These are phyloP conservation scores for Periparus ater DNA, from an alignment of 2,797 vertebrate species.

Conservation along the genomic window DNA sequence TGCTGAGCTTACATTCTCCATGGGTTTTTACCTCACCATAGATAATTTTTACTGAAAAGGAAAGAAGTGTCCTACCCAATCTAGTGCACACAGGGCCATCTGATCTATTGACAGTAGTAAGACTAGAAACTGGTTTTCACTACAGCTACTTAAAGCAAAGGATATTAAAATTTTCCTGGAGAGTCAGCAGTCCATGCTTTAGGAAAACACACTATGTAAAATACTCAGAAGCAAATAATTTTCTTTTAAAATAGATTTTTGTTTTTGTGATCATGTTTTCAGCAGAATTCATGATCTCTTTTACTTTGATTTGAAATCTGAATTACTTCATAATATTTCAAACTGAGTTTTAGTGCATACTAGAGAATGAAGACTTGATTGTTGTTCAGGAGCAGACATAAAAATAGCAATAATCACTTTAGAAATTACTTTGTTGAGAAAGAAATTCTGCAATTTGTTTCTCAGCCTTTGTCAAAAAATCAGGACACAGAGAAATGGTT, in stretches of 20 bases:
- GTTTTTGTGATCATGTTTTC: background rate
- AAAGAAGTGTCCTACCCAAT: background rate
- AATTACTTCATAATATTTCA: background rate
- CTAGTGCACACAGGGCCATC: background rate
- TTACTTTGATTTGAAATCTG: background rate
- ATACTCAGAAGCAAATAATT: background rate
- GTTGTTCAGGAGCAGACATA: background rate
- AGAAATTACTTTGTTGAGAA: background rate
- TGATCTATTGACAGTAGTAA: background rate
- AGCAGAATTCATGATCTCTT: background rate
- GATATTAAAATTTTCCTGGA: background rate
- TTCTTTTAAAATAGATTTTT: background rate
- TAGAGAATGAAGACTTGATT: background rate
- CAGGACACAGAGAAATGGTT: background rate
- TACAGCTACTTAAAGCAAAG: background rate
- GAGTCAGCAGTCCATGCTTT: background rate
- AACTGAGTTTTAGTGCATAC: background rate
- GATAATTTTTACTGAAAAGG: background rate
- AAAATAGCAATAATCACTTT: background rate
- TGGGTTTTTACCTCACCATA: background rate
- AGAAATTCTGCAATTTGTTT: background rate
- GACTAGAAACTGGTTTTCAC: background rate
- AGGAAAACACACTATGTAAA: background rate
- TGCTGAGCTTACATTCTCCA: background rate
- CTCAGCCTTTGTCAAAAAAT: background rate